Evolutionary conservation across 2,888 invertebrate genomes (phyloP), one percentile per base, ranked within the genome.

Genomic region (Campoletis raptor): DNA sequence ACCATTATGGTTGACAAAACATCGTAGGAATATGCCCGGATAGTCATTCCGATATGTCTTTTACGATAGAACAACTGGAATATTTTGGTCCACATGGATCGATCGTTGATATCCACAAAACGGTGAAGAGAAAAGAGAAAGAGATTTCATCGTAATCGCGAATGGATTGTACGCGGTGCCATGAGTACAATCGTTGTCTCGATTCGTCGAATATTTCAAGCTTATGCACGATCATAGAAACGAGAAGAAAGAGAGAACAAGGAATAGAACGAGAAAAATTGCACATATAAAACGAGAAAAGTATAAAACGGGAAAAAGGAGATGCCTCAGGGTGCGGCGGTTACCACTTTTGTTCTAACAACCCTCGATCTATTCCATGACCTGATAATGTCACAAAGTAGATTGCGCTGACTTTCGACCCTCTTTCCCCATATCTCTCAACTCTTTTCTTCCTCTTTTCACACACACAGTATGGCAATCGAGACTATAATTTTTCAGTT

Each of bases 301-400:
- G 18, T 52, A 36, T 15, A 66, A 40, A 52, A 21, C 24, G 72
- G 45, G 66, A 72, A 66, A 81, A 36, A 48, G 57, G 30, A 18
- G 48, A 12, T 9, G 54, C 73, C 66, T 52, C 36, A 78, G 83
- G 76, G 70, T 83, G 61, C 72, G 73, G 78, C 73, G 72, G 54
- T 83, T 73, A 83, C 83, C 54, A 73, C 83, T 78, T 83, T 78
- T 72, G 83, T 72, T 73, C 73, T 64, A 66, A 66, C 42, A 72
- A 70, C 73, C 82, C 78, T 73, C 81, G 54, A 66, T 83, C 72
- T 54, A 73, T 78, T 78, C 54, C 83, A 54, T 54, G 72, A 83
- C 37, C 61, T 52, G 54, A 45, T 48, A 70, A 45, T 73, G 61
- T 83, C 83, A 54, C 42, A 52, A n/a, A 72, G 61, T 30, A 30